Evolutionary conservation across 1,140 invertebrate genomes (phyloP), one percentile per base, ranked within the genome.

Genomic region (Nilaparvata lugens): DNA sequence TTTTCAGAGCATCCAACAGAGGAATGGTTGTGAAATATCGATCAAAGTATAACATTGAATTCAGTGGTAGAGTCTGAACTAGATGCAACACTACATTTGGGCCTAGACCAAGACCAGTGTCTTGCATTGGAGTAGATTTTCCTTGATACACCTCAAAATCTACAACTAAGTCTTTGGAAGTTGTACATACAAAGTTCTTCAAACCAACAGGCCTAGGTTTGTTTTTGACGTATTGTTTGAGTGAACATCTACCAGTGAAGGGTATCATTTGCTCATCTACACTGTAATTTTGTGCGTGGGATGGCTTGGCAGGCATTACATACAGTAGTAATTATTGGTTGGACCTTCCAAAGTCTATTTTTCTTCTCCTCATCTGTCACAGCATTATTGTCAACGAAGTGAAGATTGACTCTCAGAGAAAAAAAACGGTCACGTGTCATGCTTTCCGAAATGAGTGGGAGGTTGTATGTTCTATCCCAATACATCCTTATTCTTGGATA

Each of bases 261-360:
- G 56, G 66, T 6, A 68, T 40, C 24, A 68, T 68, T 45, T 65
- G 62, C 52, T 68, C 67, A 63, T 68, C 67, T 1, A 69, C 55
- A 61, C 52, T 64, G 14, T 42, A 53, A 52, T n/a, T 14, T 14
- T 51, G 66, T 57, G n/a, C 18, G 13, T 21, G 31, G 25, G 14
- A 69, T 38, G 54, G 57, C 28, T 13, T 52, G 40, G 58, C 66
- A 69, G 13, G 52, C 38, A 58, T 64, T 35, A 56, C 31, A 28
- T 64, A 52, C 23, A 31, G 35, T 21, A 48, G 45, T 25, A 23
- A 58, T 24, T 28, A 58, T 28, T 14, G 65, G 62, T 60, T 64
- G 54, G 42, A 70, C 43, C 56, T 65, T 64, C 56, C 62, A 58
- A 48, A 65, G 51, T 11, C 25, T 25, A 31, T 65, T 59, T 45